Conservation (phyloP, 2,113 vertebrate genomes). For the Rallus limicola region DNA sequence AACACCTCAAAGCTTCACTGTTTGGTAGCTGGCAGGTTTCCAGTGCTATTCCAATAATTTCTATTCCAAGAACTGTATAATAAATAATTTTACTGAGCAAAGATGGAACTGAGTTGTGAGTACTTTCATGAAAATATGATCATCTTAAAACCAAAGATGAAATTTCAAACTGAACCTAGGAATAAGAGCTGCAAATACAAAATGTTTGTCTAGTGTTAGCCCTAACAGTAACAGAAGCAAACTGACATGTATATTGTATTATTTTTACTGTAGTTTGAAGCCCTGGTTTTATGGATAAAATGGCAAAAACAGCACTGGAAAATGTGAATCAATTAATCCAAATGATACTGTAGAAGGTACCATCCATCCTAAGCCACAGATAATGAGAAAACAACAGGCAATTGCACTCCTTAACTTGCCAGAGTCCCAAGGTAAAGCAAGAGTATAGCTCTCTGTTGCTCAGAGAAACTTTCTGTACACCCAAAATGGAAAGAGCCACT, state of each 20-base stretch:
- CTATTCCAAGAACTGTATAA: not conserved
- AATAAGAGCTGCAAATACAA: not conserved
- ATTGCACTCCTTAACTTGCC: constrained; percentile 6
- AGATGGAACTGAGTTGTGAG: not conserved
- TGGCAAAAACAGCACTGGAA: not conserved
- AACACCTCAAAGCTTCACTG: not conserved
- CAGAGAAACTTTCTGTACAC: not conserved
- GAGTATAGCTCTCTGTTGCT: not conserved
- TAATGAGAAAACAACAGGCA: not conserved
- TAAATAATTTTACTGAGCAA: constrained; percentile 16
- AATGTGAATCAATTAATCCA: constrained; percentile 6
- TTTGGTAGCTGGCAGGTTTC: not conserved
- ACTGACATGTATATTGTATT: not conserved
- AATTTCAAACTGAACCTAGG: not conserved
- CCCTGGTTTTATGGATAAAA: not conserved
- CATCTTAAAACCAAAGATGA: not conserved
- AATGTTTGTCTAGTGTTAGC: not conserved
- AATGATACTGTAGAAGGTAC: not conserved
- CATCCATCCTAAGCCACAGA: not conserved
- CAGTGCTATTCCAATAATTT: not conserved
- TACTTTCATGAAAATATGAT: not conserved
- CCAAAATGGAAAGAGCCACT: constrained; percentile 29
- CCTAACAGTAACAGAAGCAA: not conserved
- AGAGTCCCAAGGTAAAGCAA: not conserved
- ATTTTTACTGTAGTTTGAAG: not conserved